Evolutionary conservation across 2,797 vertebrate species (phyloP).

Genomic region (Mus minutoides): DNA sequence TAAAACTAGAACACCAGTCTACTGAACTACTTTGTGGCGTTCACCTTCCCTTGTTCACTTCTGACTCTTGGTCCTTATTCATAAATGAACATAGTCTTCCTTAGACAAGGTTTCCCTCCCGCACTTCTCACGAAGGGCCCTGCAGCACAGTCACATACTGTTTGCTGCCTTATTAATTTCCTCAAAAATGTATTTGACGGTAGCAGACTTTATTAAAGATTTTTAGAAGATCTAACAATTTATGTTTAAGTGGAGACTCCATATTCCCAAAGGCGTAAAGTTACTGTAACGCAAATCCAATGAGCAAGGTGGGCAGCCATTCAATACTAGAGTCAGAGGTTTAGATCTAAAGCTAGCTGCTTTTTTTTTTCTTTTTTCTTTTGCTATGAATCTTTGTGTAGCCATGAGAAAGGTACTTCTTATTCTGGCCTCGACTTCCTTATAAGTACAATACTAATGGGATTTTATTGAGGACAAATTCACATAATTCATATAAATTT

Average conservation of each 20-base stretch:
- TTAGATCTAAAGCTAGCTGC: not conserved
- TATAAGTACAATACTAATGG: not conserved
- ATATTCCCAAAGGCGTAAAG: not conserved
- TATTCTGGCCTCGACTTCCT: conserved; percentile 44
- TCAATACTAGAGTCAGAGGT: conserved; percentile 1
- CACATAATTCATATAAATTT: not conserved
- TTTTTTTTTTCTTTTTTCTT: too few species aligned
- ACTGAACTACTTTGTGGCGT: not conserved
- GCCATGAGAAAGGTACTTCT: not conserved
- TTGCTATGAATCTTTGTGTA: not conserved
- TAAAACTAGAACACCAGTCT: not conserved
- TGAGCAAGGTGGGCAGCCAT: not conserved
- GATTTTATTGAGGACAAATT: not conserved
- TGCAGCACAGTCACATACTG: not conserved
- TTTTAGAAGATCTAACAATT: conserved; percentile 21
- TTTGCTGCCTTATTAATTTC: not conserved
- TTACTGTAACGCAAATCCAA: not conserved
- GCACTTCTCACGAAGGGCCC: not conserved
- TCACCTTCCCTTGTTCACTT: conserved; percentile 40
- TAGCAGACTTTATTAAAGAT: conserved; percentile 34
- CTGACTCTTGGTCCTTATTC: conserved; percentile 26
- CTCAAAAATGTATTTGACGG: conserved; percentile 23
- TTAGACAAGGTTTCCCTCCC: not conserved
- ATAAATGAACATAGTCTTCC: not conserved
- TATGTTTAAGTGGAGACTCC: not conserved